Conservation (phyloP, 1,140 invertebrate species). For the Drosophila azteca region DNA sequence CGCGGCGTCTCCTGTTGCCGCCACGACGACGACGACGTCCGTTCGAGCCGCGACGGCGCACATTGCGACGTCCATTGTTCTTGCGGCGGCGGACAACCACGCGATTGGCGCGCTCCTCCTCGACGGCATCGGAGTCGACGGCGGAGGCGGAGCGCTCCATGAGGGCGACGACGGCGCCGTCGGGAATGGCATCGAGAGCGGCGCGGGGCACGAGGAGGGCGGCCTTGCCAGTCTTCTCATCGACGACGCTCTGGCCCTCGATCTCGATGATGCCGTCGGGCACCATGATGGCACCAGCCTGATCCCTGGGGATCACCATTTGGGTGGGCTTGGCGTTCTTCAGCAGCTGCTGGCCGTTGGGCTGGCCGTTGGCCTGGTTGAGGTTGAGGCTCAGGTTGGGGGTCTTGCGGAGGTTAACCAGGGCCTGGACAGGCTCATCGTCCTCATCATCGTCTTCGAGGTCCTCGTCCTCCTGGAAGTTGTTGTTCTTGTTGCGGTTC, state of each 20-base stretch:
- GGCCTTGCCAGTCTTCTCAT: constrained; percentile 78
- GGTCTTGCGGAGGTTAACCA: constrained; percentile 12
- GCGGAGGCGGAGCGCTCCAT: constrained; percentile 61
- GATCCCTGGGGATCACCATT: constrained; percentile 74
- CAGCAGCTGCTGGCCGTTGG: constrained; percentile 31
- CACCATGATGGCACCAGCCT: constrained; percentile 79
- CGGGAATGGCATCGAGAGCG: constrained; percentile 76
- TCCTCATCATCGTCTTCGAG: constrained; percentile 45
- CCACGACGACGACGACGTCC: constrained; percentile 41
- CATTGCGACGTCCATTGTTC: constrained; percentile 55
- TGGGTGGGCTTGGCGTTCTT: constrained; percentile 66
- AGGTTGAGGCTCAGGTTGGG: background rate
- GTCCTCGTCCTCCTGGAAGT: constrained; percentile 23
- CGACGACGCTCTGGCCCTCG: constrained; percentile 77
- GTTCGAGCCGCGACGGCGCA: constrained; percentile 40
- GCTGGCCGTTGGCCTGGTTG: background rate
- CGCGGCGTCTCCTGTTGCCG: constrained; percentile 53
- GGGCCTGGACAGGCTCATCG: constrained; percentile 18
- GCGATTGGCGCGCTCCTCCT: constrained; percentile 75
- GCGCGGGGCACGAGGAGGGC: constrained; percentile 72
- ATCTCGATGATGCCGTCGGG: constrained; percentile 80
- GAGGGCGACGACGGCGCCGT: constrained; percentile 75
- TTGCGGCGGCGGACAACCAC: constrained; percentile 75
- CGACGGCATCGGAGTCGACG: constrained; percentile 18
- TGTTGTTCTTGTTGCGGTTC: constrained; percentile 14